These are phyloP conservation scores for Cynoglossus semilaevis DNA, from an alignment of 2,113 vertebrate genomes.

Conservation along the genomic window DNA sequence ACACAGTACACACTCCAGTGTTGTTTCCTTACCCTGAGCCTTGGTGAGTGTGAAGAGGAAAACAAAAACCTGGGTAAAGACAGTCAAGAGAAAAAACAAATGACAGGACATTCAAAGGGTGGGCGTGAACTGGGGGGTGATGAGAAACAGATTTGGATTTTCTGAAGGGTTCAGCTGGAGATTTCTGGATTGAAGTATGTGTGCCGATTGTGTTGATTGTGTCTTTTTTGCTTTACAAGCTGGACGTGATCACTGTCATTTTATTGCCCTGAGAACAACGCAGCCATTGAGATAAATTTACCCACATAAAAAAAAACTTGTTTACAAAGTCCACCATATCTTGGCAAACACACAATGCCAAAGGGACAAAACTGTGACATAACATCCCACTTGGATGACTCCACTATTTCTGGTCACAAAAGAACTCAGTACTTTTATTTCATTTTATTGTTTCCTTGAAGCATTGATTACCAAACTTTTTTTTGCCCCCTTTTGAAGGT, in stretches of 20 bases:
- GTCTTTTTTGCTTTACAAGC: slow-evolving; percentile 6
- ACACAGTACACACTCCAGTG: slow-evolving; percentile 4
- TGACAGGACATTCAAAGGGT: no score
- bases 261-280: slow-evolving; percentile 1
- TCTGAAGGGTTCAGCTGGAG: slow-evolving; percentile 1
- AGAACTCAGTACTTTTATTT: no score
- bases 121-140: slow-evolving; percentile 2
- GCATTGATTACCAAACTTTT: no score
- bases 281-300: background rate
- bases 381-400: no score
- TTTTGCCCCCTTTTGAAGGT: no score
- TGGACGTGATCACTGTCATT: slow-evolving; percentile 2
- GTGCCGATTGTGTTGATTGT: background rate
- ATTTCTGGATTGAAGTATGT: background rate
- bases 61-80: slow-evolving; percentile 1
- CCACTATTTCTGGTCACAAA: no score
- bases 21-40: slow-evolving; percentile 7
- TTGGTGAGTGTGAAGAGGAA: background rate
- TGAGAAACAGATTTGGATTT: slow-evolving; percentile 17
- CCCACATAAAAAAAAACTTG: slow-evolving; percentile 11
- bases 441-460: no score
- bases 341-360: no score
- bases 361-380: no score
- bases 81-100: background rate
- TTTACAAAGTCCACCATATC: slow-evolving; percentile 12